A percentile compares a stretch with the other conserved stretches of the same genome.
Evolutionary conservation across 2,113 vertebrate species (phyloP).

Genomic region (Hippocampus mohnikei): DNA sequence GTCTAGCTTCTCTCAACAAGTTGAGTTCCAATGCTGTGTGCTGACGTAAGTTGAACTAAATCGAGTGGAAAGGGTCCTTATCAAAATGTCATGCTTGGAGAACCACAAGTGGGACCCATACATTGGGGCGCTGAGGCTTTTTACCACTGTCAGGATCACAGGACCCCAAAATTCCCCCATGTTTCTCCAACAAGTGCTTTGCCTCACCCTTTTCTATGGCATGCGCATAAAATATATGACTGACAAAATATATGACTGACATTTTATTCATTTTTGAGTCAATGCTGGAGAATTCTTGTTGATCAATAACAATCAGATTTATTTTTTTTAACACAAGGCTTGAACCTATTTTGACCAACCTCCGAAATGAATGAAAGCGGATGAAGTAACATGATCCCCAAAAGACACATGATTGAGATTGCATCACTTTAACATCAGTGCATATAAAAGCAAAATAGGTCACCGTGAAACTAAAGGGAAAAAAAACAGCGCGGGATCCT

Average conservation of each 20-base stretch:
- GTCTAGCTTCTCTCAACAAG: too few relatives aligned
- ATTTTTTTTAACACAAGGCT: not conserved
- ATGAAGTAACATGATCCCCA: not conserved
- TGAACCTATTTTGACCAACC: not conserved
- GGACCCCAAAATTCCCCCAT: too few relatives aligned
- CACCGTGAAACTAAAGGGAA: not conserved
- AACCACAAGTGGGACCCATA: too few relatives aligned
- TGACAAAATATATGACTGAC: not conserved
- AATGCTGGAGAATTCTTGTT: not conserved
- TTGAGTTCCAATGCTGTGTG: too few relatives aligned
- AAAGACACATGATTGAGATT: not conserved
- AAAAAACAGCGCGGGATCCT: not conserved
- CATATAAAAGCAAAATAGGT: not conserved
- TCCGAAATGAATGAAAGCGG: not conserved
- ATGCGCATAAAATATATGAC: not conserved
- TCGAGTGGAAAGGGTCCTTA: too few relatives aligned
- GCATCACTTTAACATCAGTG: not conserved
- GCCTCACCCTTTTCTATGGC: too few relatives aligned
- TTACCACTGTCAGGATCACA: too few relatives aligned
- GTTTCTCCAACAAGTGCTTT: too few relatives aligned
- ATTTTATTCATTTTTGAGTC: not conserved
- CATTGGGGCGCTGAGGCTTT: too few relatives aligned
- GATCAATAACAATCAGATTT: not conserved
- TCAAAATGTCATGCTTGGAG: too few relatives aligned
- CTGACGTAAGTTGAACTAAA: too few relatives aligned